Evolutionary conservation across 2,888 invertebrate species (phyloP).

Genomic region (Conistra vaccinii): DNA sequence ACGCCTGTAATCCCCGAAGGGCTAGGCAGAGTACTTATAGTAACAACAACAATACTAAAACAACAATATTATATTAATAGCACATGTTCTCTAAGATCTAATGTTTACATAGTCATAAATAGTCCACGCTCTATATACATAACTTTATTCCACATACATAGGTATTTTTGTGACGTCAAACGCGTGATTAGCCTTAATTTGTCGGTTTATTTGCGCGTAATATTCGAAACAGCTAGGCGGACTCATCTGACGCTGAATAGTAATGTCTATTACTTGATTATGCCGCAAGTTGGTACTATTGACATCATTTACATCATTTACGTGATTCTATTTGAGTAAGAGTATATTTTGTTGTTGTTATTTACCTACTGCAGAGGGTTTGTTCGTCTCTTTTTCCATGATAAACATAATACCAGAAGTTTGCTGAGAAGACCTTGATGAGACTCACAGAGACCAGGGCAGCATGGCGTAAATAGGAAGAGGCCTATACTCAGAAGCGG

Average conservation of each 20-base stretch:
- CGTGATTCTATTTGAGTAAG: constrained; percentile 36
- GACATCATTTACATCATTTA: constrained; percentile 57
- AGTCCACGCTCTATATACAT: constrained; percentile 43
- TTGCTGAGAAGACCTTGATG: background rate
- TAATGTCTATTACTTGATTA: constrained; percentile 48
- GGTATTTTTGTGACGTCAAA: constrained; percentile 8
- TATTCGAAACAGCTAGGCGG: constrained; percentile 44
- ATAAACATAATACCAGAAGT: background rate
- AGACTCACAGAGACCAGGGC: background rate
- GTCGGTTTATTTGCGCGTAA: constrained; percentile 8
- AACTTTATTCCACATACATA: constrained; percentile 25
- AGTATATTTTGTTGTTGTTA: constrained; percentile 9
- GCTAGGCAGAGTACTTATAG: too few relatives aligned
- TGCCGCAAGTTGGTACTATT: constrained; percentile 36
- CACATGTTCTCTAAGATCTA: background rate
- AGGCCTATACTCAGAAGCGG: background rate
- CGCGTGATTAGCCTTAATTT: constrained; percentile 54
- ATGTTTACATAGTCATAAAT: constrained; percentile 10
- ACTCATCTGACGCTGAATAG: constrained; percentile 57
- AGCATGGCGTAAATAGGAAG: background rate
- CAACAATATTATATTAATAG: background rate
- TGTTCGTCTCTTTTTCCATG: background rate
- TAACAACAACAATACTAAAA: too few relatives aligned
- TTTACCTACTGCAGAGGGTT: background rate
- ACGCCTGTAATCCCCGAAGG: too few relatives aligned